Conservation (phyloP, 2,797 vertebrate species). For the Gadopsis bispinosus region DNA sequence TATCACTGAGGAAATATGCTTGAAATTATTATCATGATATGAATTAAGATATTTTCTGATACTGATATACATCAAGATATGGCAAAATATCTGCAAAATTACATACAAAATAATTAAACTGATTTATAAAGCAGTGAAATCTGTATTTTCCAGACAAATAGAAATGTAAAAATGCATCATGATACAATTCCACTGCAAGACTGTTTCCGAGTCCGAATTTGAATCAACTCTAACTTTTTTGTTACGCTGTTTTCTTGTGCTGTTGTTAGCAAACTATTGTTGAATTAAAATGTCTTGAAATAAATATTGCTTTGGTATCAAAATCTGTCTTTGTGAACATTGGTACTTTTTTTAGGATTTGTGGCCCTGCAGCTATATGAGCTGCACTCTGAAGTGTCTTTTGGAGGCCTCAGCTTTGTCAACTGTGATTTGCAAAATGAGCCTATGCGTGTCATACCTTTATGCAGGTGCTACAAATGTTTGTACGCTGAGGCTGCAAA, state of each 20-base stretch:
- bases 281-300: neutral
- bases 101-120: neutral
- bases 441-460: neutral
- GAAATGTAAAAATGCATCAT: neutral
- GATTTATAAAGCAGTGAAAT: neutral
- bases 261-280: neutral
- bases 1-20: neutral
- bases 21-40: neutral
- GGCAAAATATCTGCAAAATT: neutral
- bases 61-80: neutral
- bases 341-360: neutral
- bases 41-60: neutral
- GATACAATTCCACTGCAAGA: neutral
- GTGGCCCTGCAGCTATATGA: neutral
- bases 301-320: too few species aligned
- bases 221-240: neutral
- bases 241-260: neutral
- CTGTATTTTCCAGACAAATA: neutral
- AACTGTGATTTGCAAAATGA: constrained; percentile 7
- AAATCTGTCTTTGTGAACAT: neutral
- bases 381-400: neutral
- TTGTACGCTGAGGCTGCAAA: too few species aligned
- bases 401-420: neutral
- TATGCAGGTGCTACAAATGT: too few species aligned
- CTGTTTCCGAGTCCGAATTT: neutral